Percentiles rank a stretch among this genome's conserved stretches.
phyloP scores from a whole-genome alignment of 2,113 vertebrate genomes.

The Pogonocichla stellata region DNA sequence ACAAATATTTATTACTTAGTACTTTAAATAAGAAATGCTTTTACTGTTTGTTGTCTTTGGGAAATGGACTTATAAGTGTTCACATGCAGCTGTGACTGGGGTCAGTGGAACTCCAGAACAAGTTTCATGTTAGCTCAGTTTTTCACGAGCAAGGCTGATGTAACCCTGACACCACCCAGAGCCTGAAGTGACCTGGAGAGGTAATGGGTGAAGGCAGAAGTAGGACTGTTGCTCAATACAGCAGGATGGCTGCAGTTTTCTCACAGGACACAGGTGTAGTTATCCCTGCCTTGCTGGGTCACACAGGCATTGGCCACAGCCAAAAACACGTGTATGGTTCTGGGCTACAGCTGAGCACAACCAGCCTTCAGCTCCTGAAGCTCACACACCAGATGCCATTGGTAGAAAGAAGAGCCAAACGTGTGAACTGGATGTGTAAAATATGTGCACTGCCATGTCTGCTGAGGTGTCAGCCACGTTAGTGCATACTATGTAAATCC shows the following conservation, averaged over 20 bases:
- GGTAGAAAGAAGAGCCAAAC: background rate
- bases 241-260: background rate
- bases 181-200: background rate
- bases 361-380: background rate
- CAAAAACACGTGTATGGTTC: background rate
- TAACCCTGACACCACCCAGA: background rate
- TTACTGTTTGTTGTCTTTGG: background rate
- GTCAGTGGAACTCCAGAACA: background rate
- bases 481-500: background rate
- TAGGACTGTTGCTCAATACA: fast-evolving
- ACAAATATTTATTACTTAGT: background rate
- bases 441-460: background rate
- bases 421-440: background rate
- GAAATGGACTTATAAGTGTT: background rate
- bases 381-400: background rate
- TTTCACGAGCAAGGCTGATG: background rate
- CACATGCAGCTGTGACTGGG: background rate
- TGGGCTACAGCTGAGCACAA: background rate
- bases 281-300: fast-evolving
- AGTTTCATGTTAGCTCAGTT: background rate
- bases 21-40: background rate
- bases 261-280: background rate
- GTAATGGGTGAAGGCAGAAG: background rate
- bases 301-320: background rate
- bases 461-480: background rate